Percentiles rank a stretch among this genome's conserved stretches.
phyloP scores from a whole-genome alignment of 1,140 invertebrate genomes.

The Schlechtendalia chinensis region DNA sequence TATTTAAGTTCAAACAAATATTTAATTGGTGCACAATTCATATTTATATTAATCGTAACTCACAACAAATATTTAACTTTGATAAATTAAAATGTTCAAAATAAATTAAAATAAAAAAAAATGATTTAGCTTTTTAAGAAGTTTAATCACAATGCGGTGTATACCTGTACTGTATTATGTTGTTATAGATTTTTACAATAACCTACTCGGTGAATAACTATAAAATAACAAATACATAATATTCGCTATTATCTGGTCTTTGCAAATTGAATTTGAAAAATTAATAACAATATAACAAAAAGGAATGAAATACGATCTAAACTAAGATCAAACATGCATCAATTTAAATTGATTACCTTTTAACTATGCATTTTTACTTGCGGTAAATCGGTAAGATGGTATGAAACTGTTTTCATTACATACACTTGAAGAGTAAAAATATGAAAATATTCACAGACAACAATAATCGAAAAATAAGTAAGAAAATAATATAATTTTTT shows the following conservation, averaged over 20 bases:
- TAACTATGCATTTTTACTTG: constrained; percentile 11
- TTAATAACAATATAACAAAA: background rate
- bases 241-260: background rate
- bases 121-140: too few relatives aligned
- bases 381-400: background rate
- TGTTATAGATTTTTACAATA: too few relatives aligned
- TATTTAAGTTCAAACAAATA: too few relatives aligned
- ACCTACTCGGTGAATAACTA: background rate
- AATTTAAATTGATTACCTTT: constrained; percentile 9
- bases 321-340: constrained; percentile 3
- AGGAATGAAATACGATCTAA: constrained; percentile 13
- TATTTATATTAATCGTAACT: too few relatives aligned
- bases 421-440: constrained; percentile 17
- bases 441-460: constrained; percentile 1
- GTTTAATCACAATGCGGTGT: too few relatives aligned
- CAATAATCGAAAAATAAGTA: too few relatives aligned
- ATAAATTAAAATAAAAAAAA: too few relatives aligned
- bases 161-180: too few relatives aligned
- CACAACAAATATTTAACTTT: too few relatives aligned
- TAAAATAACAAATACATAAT: background rate
- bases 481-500: too few relatives aligned
- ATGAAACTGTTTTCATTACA: constrained; percentile 6
- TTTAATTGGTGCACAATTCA: too few relatives aligned
- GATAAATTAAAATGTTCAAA: too few relatives aligned
- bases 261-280: background rate